These are phyloP conservation scores for Engystomops pustulosus DNA, from an alignment of 2,113 vertebrate genomes.

Conservation along the genomic window DNA sequence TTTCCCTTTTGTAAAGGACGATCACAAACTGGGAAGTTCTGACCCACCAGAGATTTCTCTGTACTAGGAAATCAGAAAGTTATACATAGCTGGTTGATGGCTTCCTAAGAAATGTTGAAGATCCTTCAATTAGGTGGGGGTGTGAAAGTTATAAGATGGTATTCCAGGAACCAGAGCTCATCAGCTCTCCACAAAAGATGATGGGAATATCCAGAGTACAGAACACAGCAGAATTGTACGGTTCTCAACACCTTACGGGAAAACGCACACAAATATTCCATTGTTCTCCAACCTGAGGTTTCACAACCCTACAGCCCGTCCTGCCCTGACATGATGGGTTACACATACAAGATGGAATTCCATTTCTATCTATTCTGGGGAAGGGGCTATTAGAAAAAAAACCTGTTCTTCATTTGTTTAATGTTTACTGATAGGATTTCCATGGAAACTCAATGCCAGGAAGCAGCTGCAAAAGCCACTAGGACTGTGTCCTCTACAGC, in stretches of 20 bases:
- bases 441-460: background rate
- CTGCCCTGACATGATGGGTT: background rate
- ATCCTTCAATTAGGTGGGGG: background rate
- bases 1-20: background rate
- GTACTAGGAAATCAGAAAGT: background rate
- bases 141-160: background rate
- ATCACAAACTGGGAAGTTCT: background rate
- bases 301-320: background rate
- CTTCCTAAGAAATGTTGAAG: background rate
- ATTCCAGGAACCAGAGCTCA: background rate
- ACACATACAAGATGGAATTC: background rate
- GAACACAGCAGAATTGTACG: background rate
- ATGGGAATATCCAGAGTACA: background rate
- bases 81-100: background rate
- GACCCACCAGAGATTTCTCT: background rate
- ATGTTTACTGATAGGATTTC: background rate
- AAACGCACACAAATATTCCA: too few relatives aligned
- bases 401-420: background rate
- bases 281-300: background rate
- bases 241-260: background rate
- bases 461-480: background rate
- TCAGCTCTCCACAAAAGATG: background rate
- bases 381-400: too few relatives aligned
- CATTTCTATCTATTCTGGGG: background rate
- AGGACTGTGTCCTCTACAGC: too few relatives aligned